A percentile compares a stretch with the other conserved stretches of the same genome.
phyloP scores from a whole-genome alignment of 2,113 vertebrate species.

The Pithys albifrons region DNA sequence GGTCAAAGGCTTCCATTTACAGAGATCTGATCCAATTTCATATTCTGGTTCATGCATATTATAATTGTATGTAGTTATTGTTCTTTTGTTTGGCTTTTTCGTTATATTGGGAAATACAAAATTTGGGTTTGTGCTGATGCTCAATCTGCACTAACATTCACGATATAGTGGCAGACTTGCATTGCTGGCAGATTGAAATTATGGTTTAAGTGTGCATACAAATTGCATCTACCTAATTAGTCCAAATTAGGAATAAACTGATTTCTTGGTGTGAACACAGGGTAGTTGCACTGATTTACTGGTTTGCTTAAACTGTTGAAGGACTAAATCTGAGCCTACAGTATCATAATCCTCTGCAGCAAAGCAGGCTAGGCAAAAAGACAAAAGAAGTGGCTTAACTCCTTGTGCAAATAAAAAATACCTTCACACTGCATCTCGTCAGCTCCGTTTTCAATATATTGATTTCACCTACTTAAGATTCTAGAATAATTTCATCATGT shows the following conservation, averaged over 20 bases:
- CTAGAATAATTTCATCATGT: neutral
- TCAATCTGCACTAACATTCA: neutral
- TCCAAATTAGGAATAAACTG: neutral
- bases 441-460: neutral
- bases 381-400: neutral
- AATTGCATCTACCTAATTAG: neutral
- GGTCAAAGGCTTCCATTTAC: neutral
- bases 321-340: neutral
- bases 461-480: neutral
- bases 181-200: slow-evolving; percentile 21
- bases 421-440: neutral
- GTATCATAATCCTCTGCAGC: neutral
- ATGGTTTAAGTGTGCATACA: neutral
- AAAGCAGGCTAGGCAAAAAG: neutral
- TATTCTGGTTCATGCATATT: neutral
- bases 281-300: neutral
- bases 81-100: slow-evolving; percentile 27
- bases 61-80: neutral
- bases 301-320: neutral
- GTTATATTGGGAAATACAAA: neutral
- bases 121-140: neutral
- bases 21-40: slow-evolving; percentile 5
- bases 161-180: neutral
- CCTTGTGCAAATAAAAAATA: neutral
- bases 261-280: neutral